Base-by-base conservation (phyloP, 2,113 vertebrate species). In the Mugil cephalus region DNA sequence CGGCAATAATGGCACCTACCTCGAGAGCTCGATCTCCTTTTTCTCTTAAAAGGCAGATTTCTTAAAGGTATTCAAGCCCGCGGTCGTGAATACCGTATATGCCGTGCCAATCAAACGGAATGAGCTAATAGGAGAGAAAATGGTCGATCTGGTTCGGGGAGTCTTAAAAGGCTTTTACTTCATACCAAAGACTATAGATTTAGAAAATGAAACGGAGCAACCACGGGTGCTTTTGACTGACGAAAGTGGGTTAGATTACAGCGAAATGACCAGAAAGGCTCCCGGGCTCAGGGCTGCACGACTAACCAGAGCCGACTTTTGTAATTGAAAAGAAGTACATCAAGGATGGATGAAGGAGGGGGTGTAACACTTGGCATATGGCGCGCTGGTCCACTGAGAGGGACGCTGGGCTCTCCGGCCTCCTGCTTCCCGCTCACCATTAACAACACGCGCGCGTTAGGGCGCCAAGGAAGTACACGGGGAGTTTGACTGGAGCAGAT, bases 401-500 rank as follows among this genome's bases (percentile, higher is more conserved):
- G 45, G 43, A 71, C 48, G 55, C n/a, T 1, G 34, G 47, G 46
- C 55, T 64, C 58, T 73, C 15, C 56, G 61, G 52, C 66, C 55
- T 73, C 59, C 71, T 54, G 64, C 54, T 68, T 71, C 61, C 45
- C 36, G 66, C 50, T 79, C 73, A 52, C 53, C 63, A 77, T 69
- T 69, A 79, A 60, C 59, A 18, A 62, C 65, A 60, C 68, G 18
- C 1, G 46, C 30, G 55, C 50, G 55, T 56, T 14, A 30, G 51
- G 46, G 47, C 69, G 73, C 55, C 18, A 7, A 76, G 68, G 68
- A 74, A 40, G 52, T 35, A 30, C n/a, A 39, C 8, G 17, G 50
- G 45, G 58, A 79, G 65, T 58, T 76, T 76, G 80, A 79, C 67
- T 66, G 52, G 67, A 88, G 73, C 90, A 92, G 87, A 89, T 92